Percentiles rank a stretch among this genome's conserved stretches.
These are phyloP conservation scores for Acanthiza pusilla DNA, from an alignment of 2,797 vertebrate genomes.

Conservation along the genomic window DNA sequence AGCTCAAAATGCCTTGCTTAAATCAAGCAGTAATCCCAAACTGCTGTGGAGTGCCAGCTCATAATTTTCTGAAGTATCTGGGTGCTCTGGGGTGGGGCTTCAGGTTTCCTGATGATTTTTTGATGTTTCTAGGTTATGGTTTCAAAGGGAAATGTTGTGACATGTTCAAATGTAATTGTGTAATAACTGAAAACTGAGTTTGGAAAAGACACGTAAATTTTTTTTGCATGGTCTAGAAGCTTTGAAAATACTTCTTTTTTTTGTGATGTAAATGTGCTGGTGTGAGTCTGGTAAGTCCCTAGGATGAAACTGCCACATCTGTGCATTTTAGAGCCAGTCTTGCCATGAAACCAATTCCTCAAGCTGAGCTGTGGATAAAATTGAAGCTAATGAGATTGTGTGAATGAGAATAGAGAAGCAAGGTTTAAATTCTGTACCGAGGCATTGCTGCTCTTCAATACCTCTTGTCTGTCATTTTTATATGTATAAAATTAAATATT, in stretches of 20 bases:
- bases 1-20: background rate
- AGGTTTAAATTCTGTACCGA: background rate
- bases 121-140: slow-evolving; percentile 27
- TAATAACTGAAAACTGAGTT: background rate
- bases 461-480: background rate
- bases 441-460: background rate
- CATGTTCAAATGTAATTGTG: background rate
- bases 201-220: rapidly evolving
- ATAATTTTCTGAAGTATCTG: slow-evolving; percentile 50
- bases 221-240: background rate
- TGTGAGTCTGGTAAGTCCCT: background rate
- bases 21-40: background rate
- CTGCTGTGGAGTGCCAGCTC: slow-evolving; percentile 13
- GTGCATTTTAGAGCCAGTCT: background rate
- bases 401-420: background rate
- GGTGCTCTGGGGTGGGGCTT: slow-evolving; percentile 16
- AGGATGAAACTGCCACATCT: background rate
- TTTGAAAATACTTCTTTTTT: background rate
- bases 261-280: background rate
- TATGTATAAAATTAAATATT: background rate
- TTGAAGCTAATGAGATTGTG: background rate
- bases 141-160: slow-evolving; percentile 57
- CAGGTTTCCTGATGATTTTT: background rate
- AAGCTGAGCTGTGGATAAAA: background rate
- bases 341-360: background rate